Base-by-base conservation (phyloP, 1,140 invertebrate species). In the Solenopsis invicta region DNA sequence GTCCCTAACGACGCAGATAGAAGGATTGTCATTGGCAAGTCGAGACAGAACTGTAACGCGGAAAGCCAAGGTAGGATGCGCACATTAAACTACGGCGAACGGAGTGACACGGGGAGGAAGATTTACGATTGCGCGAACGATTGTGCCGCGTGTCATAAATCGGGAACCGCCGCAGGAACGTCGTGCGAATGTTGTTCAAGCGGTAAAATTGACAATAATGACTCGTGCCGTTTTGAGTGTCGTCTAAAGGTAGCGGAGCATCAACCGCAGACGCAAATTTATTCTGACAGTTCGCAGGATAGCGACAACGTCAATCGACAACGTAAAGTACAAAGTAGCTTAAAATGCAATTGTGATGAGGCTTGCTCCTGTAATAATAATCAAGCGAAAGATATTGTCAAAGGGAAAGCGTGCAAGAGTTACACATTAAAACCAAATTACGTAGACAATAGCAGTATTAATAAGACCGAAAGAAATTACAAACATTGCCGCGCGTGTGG, bases 401-500 rank as follows among this genome's bases (percentile, higher is more conserved):
- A 64, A 10, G 12, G 24, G 0, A 90, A 56, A 29, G 34, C 8
- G 4, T 69, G 61, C 61, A 88, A 74, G 34, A 71, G 12, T 50
- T 29, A 81, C n/a, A 21, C 54, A 9, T 54, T 54, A 4, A 87
- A 88, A 54, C 52, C 80, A 72, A 90, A 81, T 71, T 41, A 71
- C 21, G 45, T 24, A 21, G 75, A 88, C 34, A 74, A 78, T 18
- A 75, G 34, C 34, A 59, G 10, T 56, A 21, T 87, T 34, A 87
- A 84, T 45, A 67, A 85, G 18, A 64, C 66, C 0, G 87, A 92
- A 9, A 88, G 61, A 21, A 90, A 61, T 82, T 88, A 71, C 21
- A 93, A 94, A 69, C 91, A 89, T 77, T 95, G 94, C 85, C 85
- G 91, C 18, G 78, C 50, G 48, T 95, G 94, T 72, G 94, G 94